Conservation (phyloP, 2,113 vertebrate species). For the Zootoca vivipara region DNA sequence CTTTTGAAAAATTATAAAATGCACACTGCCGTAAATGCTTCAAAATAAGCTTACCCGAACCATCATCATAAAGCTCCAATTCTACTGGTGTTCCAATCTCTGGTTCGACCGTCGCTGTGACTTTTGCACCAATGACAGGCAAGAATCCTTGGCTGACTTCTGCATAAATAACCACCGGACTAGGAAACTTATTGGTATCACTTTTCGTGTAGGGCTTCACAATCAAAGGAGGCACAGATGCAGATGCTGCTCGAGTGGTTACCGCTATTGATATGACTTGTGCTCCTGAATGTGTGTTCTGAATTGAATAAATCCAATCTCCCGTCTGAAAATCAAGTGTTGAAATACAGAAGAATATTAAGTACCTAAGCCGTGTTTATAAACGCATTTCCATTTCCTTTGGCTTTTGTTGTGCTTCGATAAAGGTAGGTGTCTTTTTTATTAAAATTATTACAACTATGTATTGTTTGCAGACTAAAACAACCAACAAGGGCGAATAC, state of each 20-base stretch:
- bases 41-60: conserved; percentile 63
- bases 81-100: conserved; percentile 30
- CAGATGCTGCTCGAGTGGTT: conserved; percentile 62
- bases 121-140: conserved; percentile 71
- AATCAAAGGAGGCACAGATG: conserved; percentile 58
- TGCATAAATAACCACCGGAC: conserved; percentile 68
- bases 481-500: neutral
- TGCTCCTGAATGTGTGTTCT: conserved; percentile 6
- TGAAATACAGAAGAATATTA: neutral
- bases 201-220: conserved; percentile 54
- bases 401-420: neutral
- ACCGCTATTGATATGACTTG: conserved; percentile 67
- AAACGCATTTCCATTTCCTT: no score
- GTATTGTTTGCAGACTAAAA: neutral
- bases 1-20: neutral
- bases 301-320: conserved; percentile 69
- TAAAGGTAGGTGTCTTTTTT: neutral
- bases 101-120: conserved; percentile 69
- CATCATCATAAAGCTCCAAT: conserved; percentile 72
- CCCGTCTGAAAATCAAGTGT: conserved; percentile 60
- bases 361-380: no score
- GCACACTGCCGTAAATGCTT: neutral
- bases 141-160: conserved; percentile 73
- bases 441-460: neutral
- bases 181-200: conserved; percentile 38